Evolutionary conservation across 1,140 invertebrate genomes (phyloP), one percentile per base, ranked within the genome.

Genomic region (Panonychus citri): DNA sequence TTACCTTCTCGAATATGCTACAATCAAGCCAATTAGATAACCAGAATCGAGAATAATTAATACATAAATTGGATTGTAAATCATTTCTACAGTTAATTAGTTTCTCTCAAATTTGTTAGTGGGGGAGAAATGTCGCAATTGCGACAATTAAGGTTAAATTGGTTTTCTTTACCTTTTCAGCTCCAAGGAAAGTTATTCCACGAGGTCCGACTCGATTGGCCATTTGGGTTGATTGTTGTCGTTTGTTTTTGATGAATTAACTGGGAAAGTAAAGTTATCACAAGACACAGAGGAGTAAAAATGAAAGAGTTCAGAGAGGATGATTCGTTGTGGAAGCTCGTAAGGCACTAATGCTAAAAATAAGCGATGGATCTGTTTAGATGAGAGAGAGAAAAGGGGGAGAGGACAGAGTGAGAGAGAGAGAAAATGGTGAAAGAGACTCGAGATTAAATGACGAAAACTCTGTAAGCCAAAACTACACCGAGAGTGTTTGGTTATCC

Each of bases 161-260:
- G 5, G 7, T 10, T 10, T 46, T 24, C 4, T n/a, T 51, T 53
- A 53, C 52, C 52, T 46, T 55, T 17, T 55, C 54, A 21, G 54
- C 54, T 21, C 25, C 24, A 15, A 55, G 26, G 26, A 55, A 46
- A 24, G n/a, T 55, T 13, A 55, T 27, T 19, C 54, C 54, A 46
- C 54, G 54, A 28, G 39, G 25, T 28, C 54, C 54, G 19, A 55
- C 40, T 21, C 54, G 39, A 48, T 55, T 55, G 40, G 54, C 54
- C 54, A 55, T 55, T n/a, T n/a, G n/a, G n/a, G n/a, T n/a, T n/a
- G n/a, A n/a, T n/a, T n/a, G n/a, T n/a, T 43, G 19, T 55, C n/a
- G 8, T 15, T 27, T 51, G 17, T 17, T 51, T 51, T 2, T 21
- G 1, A 25, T 51, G 26, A 27, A 51, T 51, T 51, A 46, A 7